These are phyloP conservation scores for Neodontobutis hainanensis DNA, from an alignment of 2,113 vertebrate species.

Conservation along the genomic window DNA sequence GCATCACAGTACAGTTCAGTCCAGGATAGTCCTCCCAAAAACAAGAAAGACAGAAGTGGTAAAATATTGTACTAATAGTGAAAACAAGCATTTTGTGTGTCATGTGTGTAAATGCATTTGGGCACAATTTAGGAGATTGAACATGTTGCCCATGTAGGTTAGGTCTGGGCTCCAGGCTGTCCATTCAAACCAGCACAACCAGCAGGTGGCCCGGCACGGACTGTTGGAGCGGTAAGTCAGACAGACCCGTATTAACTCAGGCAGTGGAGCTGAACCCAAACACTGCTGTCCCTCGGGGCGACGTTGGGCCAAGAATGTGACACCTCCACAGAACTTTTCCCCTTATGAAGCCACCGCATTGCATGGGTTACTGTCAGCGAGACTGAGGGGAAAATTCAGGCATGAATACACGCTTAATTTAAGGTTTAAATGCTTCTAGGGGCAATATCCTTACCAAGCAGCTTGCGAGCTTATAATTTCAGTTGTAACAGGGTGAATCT, in stretches of 20 bases:
- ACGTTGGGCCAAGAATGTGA: slow-evolving; percentile 53
- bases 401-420: slow-evolving; percentile 52
- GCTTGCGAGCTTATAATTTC: slow-evolving; percentile 35
- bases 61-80: no score
- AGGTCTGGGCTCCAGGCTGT: slow-evolving; percentile 62
- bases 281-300: slow-evolving; percentile 40
- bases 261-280: slow-evolving; percentile 69
- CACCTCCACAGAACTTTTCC: slow-evolving; percentile 56
- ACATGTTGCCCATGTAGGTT: slow-evolving; percentile 72
- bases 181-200: slow-evolving; percentile 60
- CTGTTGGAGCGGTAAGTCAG: slow-evolving; percentile 52
- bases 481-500: slow-evolving; percentile 18
- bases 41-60: no score
- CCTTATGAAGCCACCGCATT: slow-evolving; percentile 23
- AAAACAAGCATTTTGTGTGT: no score
- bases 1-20: background rate
- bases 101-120: slow-evolving; percentile 21
- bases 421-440: slow-evolving; percentile 53
- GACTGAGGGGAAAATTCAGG: slow-evolving; percentile 60
- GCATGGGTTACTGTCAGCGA: slow-evolving; percentile 52
- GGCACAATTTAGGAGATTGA: slow-evolving; percentile 38
- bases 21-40: background rate
- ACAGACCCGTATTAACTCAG: slow-evolving; percentile 71
- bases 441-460: slow-evolving; percentile 47
- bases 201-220: slow-evolving; percentile 67